phyloP scores from a whole-genome alignment of 2,113 vertebrate genomes.

The Myiozetetes cayanensis region DNA sequence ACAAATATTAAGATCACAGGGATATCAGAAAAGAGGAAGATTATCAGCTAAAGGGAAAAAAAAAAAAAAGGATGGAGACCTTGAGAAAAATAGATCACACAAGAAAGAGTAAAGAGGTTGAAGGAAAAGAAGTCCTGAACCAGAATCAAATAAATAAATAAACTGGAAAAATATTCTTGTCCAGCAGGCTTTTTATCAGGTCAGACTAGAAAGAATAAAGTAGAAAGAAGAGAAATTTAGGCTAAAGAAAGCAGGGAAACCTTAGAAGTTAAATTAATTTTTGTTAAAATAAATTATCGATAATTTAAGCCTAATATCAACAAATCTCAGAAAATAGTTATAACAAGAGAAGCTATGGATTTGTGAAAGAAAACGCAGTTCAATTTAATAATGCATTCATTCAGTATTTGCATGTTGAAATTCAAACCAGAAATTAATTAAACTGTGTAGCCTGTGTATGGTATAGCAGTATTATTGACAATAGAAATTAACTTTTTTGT shows the following conservation, averaged over 20 bases:
- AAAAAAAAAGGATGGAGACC: background rate
- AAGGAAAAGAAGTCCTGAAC: background rate
- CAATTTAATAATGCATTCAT: background rate
- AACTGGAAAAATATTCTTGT: background rate
- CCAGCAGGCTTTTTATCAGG: background rate
- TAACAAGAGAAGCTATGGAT: background rate
- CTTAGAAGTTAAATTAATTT: background rate
- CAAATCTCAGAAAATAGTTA: background rate
- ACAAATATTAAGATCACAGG: accelerated
- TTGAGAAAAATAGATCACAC: background rate
- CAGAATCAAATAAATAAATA: background rate
- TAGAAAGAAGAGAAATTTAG: background rate
- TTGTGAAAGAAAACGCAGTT: background rate
- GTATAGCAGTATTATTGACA: background rate
- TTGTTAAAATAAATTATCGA: background rate
- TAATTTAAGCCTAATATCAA: background rate
- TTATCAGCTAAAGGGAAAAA: background rate
- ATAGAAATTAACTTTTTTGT: background rate
- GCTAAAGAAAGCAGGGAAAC: background rate
- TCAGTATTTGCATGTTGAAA: background rate
- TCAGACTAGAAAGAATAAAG: background rate
- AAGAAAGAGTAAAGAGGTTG: background rate
- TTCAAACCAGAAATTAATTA: background rate
- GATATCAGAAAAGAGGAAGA: background rate
- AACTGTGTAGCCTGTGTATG: background rate